phyloP scores from a whole-genome alignment of 2,888 invertebrate genomes.

The Phortica okadai region DNA sequence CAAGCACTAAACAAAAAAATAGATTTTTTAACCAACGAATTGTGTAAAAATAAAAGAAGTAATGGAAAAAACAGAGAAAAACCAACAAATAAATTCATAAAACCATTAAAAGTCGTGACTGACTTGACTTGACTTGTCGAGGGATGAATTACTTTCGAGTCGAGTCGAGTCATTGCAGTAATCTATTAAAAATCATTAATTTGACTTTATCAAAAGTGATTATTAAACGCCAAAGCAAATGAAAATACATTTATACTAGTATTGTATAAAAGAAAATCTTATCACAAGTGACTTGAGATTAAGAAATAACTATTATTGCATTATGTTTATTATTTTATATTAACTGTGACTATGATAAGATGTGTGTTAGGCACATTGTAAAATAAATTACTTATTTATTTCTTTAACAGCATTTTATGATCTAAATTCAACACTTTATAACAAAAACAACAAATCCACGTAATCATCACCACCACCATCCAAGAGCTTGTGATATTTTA shows the following conservation, averaged over 20 bases:
- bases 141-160: conserved; percentile 1
- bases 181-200: conserved; percentile 23
- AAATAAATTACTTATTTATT: conserved; percentile 23
- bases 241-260: background rate
- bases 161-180: conserved; percentile 15
- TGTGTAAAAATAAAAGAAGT: conserved; percentile 18
- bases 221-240: background rate
- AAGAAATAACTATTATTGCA: conserved; percentile 18
- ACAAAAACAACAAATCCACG: too few species aligned
- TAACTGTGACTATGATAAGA: conserved; percentile 6
- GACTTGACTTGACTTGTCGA: background rate
- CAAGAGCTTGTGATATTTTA: background rate
- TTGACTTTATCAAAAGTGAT: conserved; percentile 19
- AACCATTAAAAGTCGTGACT: conserved; percentile 22
- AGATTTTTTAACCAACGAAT: conserved; percentile 27
- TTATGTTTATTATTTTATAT: conserved; percentile 2
- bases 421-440: too few species aligned
- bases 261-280: background rate
- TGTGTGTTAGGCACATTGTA: background rate
- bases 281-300: conserved; percentile 3
- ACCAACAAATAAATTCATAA: conserved; percentile 4
- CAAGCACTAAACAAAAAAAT: conserved; percentile 21
- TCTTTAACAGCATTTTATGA: background rate
- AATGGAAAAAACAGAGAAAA: background rate
- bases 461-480: background rate